phyloP scores from a whole-genome alignment of 2,113 vertebrate species.

The Etia nguti region DNA sequence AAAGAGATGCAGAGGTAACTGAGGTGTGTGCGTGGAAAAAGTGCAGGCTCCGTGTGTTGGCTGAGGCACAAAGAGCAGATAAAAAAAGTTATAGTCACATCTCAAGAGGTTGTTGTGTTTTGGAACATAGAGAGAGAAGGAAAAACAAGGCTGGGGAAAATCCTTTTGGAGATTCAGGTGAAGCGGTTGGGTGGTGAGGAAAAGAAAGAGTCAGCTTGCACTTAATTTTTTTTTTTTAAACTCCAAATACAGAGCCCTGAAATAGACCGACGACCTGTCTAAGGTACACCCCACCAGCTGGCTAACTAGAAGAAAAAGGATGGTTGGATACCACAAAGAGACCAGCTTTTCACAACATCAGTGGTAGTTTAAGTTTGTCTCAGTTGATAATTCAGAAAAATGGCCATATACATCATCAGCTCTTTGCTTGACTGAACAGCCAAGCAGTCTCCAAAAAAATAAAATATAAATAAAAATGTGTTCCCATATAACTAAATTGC shows the following conservation, averaged over 20 bases:
- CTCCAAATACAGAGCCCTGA: background rate
- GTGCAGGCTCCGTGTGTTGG: background rate
- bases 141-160: background rate
- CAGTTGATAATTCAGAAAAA: background rate
- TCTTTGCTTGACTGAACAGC: background rate
- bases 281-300: background rate
- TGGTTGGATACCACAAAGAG: background rate
- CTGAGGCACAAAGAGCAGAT: background rate
- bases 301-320: background rate
- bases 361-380: background rate
- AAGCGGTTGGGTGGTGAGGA: background rate
- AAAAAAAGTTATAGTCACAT: background rate
- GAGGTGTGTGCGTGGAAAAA: background rate
- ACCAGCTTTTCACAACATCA: background rate
- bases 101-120: background rate
- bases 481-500: background rate
- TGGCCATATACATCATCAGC: background rate
- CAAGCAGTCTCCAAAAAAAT: background rate
- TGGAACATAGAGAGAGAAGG: background rate
- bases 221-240: background rate
- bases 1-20: background rate
- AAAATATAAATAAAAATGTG: background rate
- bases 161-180: background rate
- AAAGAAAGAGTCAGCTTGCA: background rate
- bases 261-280: background rate